Evolutionary conservation across 1,140 invertebrate genomes (phyloP), one percentile per base, ranked within the genome.

Genomic region (Chlorops oryzae): DNA sequence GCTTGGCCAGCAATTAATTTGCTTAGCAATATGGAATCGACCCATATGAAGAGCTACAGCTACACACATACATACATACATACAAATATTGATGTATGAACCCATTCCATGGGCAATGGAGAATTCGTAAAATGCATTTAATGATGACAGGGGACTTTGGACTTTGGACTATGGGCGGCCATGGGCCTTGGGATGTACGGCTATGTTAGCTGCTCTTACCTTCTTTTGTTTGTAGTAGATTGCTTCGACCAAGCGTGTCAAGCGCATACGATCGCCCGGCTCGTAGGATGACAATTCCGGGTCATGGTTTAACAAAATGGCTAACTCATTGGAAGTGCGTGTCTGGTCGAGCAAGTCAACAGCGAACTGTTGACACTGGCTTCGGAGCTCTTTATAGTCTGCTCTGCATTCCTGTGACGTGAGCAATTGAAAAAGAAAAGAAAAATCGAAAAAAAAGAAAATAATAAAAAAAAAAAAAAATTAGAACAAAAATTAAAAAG

Each of bases 171-270:
- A n/a, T n/a, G n/a, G 9, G 9, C 28, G 9, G 9, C 9, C 38
- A 20, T 12, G 22, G n/a, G n/a, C n/a, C n/a, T n/a, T n/a, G n/a
- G n/a, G n/a, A 4, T 35, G 28, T 9, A 32, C n/a, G 7, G 28
- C n/a, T n/a, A n/a, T n/a, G n/a, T n/a, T n/a, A n/a, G n/a, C n/a
- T 27, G 20, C 6, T 18, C 34, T 22, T 60, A 91, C 89, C 78
- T 86, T 87, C 72, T 96, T 97, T 71, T 97, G 94, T 64, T 93
- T 92, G 68, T 90, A 93, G 55, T 87, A 81, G 43, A 97, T 90
- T 1, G 92, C 92, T 35, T 92, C 74, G 63, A 94, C 87, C 6
- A 97, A 74, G 44, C 90, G 75, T 1, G 85, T 83, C 13, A 95
- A 74, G 60, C 85, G 87, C 79, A 86, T 86, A 48, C 83, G 81